A percentile compares a stretch with the other conserved stretches of the same genome.
Conservation (phyloP, 2,888 invertebrate genomes). For the Idaea straminata region DNA sequence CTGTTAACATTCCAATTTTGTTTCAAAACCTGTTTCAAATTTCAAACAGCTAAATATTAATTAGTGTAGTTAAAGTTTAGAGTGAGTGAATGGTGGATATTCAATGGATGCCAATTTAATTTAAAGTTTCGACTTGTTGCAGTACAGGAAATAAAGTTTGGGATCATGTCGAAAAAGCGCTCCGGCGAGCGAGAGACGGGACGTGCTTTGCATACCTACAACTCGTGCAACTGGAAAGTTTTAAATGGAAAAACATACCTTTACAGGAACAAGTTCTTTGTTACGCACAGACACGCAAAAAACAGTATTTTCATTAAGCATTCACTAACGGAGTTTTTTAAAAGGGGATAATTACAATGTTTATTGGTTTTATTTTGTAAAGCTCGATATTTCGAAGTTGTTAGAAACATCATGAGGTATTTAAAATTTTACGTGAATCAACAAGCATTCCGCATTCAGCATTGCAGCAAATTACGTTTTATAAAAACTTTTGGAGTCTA, state of each 20-base stretch:
- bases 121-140: background rate
- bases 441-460: background rate
- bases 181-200: background rate
- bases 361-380: too few species aligned
- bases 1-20: too few species aligned
- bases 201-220: background rate
- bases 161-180: background rate
- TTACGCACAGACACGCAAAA: background rate
- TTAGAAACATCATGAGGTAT: background rate
- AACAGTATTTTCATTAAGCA: background rate
- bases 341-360: too few species aligned
- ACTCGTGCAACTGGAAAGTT: background rate
- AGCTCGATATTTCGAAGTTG: too few species aligned
- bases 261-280: background rate
- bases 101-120: background rate
- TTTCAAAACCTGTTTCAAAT: too few species aligned
- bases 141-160: background rate
- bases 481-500: conserved; percentile 69
- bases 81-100: background rate
- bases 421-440: background rate
- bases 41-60: too few species aligned
- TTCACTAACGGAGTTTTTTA: too few species aligned
- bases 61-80: background rate
- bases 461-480: conserved; percentile 23
- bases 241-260: background rate